phyloP scores from a whole-genome alignment of 2,797 vertebrate genomes.

The Hapalemur alaotrensis region DNA sequence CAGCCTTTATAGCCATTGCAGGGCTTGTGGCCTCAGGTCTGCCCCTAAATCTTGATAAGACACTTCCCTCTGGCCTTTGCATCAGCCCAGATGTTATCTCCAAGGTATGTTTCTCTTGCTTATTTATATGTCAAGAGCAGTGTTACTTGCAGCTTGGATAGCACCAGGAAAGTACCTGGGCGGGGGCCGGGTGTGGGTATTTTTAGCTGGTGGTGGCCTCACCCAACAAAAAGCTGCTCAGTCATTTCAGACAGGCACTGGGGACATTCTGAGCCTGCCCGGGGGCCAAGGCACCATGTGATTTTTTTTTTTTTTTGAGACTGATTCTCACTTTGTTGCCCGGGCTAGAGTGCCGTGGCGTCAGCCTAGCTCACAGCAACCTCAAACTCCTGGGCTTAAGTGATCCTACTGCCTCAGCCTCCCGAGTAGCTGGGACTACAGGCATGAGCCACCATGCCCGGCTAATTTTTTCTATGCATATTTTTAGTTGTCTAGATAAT shows the following conservation, averaged over 20 bases:
- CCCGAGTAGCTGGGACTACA: too few relatives aligned
- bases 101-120: not conserved
- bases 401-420: too few relatives aligned
- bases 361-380: too few relatives aligned
- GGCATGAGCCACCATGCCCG: too few relatives aligned
- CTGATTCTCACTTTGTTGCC: too few relatives aligned
- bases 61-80: not conserved
- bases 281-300: not conserved
- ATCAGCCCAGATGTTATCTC: not conserved
- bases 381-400: too few relatives aligned
- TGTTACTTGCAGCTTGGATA: not conserved
- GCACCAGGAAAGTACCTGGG: not conserved
- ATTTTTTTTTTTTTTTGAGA: not conserved
- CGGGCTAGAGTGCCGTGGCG: too few relatives aligned
- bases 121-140: not conserved
- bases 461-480: too few relatives aligned
- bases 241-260: not conserved
- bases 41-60: not conserved
- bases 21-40: not conserved
- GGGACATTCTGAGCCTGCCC: not conserved
- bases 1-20: not conserved
- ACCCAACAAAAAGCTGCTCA: not conserved
- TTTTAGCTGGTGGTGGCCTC: not conserved
- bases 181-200: fast-evolving
- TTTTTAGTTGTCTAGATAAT: too few relatives aligned